Evolutionary conservation across 2,888 invertebrate species (phyloP).

Genomic region (Cheilosia pagana): DNA sequence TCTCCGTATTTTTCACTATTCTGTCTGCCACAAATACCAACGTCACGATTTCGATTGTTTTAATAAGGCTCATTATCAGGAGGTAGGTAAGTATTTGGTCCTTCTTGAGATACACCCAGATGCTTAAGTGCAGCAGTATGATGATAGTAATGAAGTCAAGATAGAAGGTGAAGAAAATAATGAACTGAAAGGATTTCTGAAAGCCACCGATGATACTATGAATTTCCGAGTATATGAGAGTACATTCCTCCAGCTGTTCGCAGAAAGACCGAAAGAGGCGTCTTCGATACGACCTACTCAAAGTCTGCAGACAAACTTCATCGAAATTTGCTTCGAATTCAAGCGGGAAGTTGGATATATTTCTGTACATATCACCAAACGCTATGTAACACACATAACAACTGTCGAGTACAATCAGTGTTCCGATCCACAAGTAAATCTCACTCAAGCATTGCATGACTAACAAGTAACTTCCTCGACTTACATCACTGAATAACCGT

Average conservation of each 20-base stretch:
- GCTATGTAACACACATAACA: too few species aligned
- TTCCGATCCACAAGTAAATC: too few species aligned
- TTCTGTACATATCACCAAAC: too few species aligned
- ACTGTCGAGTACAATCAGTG: too few species aligned
- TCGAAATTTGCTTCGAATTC: too few species aligned
- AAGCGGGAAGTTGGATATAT: too few species aligned
- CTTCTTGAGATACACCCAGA: slow-evolving; percentile 75
- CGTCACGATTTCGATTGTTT: slow-evolving; percentile 77
- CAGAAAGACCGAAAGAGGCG: slow-evolving; percentile 76
- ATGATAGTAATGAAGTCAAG: slow-evolving; percentile 78
- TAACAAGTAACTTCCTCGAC: too few species aligned
- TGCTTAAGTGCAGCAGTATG: slow-evolving; percentile 77
- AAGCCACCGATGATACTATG: slow-evolving; percentile 77
- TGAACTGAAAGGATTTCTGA: slow-evolving; percentile 77
- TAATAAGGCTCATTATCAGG: slow-evolving; percentile 75
- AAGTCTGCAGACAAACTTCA: neutral
- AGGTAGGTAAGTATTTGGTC: slow-evolving; percentile 67
- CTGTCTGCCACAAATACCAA: slow-evolving; percentile 78
- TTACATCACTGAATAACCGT: too few species aligned
- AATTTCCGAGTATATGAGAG: slow-evolving; percentile 77
- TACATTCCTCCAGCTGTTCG: slow-evolving; percentile 78
- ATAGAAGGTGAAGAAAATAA: slow-evolving; percentile 79
- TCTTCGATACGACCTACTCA: neutral
- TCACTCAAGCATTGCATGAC: too few species aligned
- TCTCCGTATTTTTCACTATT: slow-evolving; percentile 76